Evolutionary conservation across 2,113 vertebrate species (phyloP).

Genomic region (Atractosteus spatula): DNA sequence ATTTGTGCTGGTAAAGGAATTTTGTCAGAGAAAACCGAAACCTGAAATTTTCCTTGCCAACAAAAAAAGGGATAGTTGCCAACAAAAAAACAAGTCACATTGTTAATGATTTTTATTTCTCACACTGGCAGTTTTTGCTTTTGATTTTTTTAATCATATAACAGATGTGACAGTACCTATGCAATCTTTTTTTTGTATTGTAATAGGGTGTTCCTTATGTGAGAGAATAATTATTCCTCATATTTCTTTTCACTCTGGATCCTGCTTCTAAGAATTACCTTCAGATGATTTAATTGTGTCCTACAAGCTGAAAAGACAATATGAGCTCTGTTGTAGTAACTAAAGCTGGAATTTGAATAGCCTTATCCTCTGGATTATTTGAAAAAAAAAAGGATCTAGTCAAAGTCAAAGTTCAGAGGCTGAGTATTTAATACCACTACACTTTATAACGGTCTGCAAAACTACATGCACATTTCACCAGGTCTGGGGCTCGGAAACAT

Average conservation of each 20-base stretch:
- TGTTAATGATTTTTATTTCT: constrained; percentile 1
- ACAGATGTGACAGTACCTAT: constrained; percentile 14
- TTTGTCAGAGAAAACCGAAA: background rate
- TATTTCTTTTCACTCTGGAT: constrained; percentile 7
- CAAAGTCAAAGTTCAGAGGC: background rate
- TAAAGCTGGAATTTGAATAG: constrained; percentile 53
- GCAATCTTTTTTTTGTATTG: constrained; percentile 10
- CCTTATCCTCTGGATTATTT: constrained; percentile 60
- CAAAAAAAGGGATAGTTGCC: background rate
- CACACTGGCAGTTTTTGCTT: background rate
- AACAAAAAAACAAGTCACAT: background rate
- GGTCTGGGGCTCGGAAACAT: no score
- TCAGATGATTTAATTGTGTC: constrained; percentile 4
- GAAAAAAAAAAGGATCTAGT: constrained; percentile 1
- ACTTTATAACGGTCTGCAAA: constrained; percentile 13
- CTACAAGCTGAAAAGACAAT: constrained; percentile 44
- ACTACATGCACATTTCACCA: constrained; percentile 13
- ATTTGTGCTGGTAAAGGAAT: background rate
- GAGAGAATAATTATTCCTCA: constrained; percentile 8
- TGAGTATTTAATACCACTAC: constrained; percentile 13
- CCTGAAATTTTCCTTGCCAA: background rate
- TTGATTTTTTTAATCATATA: background rate
- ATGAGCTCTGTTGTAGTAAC: constrained; percentile 70
- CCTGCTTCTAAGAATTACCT: constrained; percentile 11
- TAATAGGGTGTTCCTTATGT: background rate